Base-by-base conservation (phyloP, 2,113 vertebrate genomes). In the Trachemys scripta region DNA sequence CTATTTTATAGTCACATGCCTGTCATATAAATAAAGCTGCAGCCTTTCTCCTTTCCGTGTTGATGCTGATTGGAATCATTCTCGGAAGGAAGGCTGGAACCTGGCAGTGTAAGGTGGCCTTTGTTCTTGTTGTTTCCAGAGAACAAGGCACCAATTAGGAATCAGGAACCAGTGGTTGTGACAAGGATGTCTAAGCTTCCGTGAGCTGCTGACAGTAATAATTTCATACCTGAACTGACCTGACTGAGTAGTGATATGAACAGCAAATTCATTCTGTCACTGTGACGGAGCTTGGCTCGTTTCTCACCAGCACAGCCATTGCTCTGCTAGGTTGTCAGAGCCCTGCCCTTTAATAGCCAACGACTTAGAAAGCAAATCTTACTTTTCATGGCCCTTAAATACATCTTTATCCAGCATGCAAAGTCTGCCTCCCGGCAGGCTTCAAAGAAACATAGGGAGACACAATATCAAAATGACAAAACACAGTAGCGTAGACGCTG, bases 1-100 rank as follows among this genome's bases (percentile, higher is more conserved):
- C 38, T 38, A 38, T 38, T 38, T 38, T 38, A 51, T 59, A 89
- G 76, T 75, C 84, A 56, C 87, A 95, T 85, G 87, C 89, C 47
- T 82, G 62, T 56, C 92, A 86, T 5, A 53, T 93, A 95, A 97
- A 95, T 91, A 97, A 96, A 95, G 83, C 78, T 89, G 45, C 53
- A 86, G 85, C 85, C 47, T 45, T 56, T 75, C 90, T 94, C 90
- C 89, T 90, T 82, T 19, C 1, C 90, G 49, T 75, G 47, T 35
- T 29, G 38, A 35, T 10, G 25, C 82, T 84, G 87, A 76, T 0
- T 53, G 25, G 29, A 6, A 38, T 75, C 56, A 84, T 25, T 78
- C 92, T 80, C 87, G 82, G 80, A 35, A 95, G 80, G 38, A 80
- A 93, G 25, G 85, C 57, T 4, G 69, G 57, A 62, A 56, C 76